Conservation (phyloP, 92 coral and sea anemone genomes). For the Palythoa grandiflora region DNA sequence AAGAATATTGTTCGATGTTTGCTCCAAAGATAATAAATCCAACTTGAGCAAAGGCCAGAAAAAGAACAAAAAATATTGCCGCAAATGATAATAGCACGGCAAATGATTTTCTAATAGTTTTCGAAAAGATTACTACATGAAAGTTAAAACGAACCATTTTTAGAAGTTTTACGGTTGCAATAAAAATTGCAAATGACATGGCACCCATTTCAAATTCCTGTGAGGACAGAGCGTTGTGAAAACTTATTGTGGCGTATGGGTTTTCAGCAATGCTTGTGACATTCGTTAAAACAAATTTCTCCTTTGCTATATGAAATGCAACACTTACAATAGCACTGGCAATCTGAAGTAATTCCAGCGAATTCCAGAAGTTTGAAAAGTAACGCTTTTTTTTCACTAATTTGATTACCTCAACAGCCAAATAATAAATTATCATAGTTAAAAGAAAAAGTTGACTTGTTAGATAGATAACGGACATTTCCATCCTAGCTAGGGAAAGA, state of each 20-base stretch:
- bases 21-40: conserved; percentile 29
- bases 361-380: conserved; percentile 36
- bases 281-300: background rate
- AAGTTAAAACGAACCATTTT: conserved; percentile 41
- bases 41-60: conserved; percentile 44
- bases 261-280: background rate
- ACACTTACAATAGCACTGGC: conserved; percentile 10
- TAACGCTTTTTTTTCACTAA: conserved; percentile 8
- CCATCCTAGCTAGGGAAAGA: conserved; percentile 23
- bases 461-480: conserved; percentile 13
- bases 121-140: conserved; percentile 19
- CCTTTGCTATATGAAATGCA: conserved; percentile 34
- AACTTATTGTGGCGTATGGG: conserved; percentile 32
- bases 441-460: conserved; percentile 24
- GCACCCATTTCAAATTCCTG: conserved; percentile 21
- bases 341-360: conserved; percentile 27
- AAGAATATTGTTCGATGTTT: conserved; percentile 17
- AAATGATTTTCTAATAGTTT: conserved; percentile 16
- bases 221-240: background rate
- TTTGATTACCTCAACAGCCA: conserved; percentile 24
- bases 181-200: conserved; percentile 34
- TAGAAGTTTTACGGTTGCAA: conserved; percentile 43
- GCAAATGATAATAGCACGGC: conserved; percentile 22
- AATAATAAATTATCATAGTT: conserved; percentile 33
- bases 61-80: background rate